Percentiles rank a stretch among this genome's conserved stretches.
These are phyloP conservation scores for Pteronotus mesoamericanus DNA, from an alignment of 2,797 vertebrate genomes.

Conservation along the genomic window DNA sequence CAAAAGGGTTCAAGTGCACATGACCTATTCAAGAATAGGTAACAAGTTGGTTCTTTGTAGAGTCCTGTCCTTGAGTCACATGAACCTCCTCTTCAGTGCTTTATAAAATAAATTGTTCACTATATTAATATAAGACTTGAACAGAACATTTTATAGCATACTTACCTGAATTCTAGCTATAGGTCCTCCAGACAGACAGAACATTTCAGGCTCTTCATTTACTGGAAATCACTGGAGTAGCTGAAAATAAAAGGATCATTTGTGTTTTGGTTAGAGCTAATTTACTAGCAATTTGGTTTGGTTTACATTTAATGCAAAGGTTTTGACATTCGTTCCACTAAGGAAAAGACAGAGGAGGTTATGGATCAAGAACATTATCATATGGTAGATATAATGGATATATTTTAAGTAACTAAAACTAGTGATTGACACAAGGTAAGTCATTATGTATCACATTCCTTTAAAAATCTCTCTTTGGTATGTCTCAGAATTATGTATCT, in stretches of 20 bases:
- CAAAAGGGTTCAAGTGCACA: neutral
- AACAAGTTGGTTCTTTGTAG: neutral
- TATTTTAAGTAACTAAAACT: conserved; percentile 25
- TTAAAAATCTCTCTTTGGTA: neutral
- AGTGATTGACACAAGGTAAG: neutral
- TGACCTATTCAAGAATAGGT: neutral
- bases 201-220: neutral
- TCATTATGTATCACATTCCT: neutral
- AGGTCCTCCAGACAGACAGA: neutral
- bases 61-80: neutral
- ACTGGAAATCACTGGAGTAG: neutral
- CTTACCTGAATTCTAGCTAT: neutral
- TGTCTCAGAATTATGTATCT: neutral
- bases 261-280: neutral
- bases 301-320: neutral
- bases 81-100: neutral
- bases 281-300: neutral
- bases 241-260: conserved; percentile 33
- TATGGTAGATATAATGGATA: neutral
- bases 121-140: neutral
- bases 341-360: neutral
- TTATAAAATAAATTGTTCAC: neutral
- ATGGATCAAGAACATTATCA: neutral
- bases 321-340: neutral
- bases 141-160: neutral